Percentiles rank a stretch among this genome's conserved stretches.
Conservation (phyloP, 1,140 invertebrate genomes). For the Mycetomoellerius zeteki region DNA sequence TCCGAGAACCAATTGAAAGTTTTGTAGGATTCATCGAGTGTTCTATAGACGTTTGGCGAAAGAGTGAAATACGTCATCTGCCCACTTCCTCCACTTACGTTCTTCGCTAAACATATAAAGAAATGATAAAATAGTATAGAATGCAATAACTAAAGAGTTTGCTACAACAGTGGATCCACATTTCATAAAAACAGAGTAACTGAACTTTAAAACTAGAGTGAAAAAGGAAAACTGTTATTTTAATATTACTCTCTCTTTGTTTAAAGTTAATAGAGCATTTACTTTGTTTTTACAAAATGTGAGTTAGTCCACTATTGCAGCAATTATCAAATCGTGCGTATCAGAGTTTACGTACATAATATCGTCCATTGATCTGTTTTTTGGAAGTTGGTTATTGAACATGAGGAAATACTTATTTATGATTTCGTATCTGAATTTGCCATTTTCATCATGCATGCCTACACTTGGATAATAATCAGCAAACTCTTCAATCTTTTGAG, state of each 20-base stretch:
- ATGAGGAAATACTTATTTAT: slow-evolving; percentile 99
- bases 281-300: no score
- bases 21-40: slow-evolving; percentile 93
- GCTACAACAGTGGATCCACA: no score
- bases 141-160: no score
- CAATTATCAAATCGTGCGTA: slow-evolving; percentile 13
- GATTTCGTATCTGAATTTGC: slow-evolving; percentile 91
- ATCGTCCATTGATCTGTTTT: slow-evolving; percentile 88
- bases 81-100: slow-evolving; percentile 98
- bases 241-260: no score
- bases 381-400: slow-evolving; percentile 89
- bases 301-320: no score
- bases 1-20: slow-evolving; percentile 97
- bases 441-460: slow-evolving; percentile 90
- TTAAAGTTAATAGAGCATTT: no score
- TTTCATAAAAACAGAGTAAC: no score
- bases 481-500: slow-evolving; percentile 90
- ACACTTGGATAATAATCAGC: slow-evolving; percentile 94
- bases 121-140: slow-evolving; percentile 16
- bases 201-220: no score
- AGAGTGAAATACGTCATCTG: slow-evolving; percentile 94
- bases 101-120: slow-evolving; percentile 91
- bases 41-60: slow-evolving; percentile 99
- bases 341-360: slow-evolving; percentile 87
- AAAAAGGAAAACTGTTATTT: no score